Evolutionary conservation across 2,797 vertebrate genomes (phyloP).

Genomic region (Babyrousa celebensis): DNA sequence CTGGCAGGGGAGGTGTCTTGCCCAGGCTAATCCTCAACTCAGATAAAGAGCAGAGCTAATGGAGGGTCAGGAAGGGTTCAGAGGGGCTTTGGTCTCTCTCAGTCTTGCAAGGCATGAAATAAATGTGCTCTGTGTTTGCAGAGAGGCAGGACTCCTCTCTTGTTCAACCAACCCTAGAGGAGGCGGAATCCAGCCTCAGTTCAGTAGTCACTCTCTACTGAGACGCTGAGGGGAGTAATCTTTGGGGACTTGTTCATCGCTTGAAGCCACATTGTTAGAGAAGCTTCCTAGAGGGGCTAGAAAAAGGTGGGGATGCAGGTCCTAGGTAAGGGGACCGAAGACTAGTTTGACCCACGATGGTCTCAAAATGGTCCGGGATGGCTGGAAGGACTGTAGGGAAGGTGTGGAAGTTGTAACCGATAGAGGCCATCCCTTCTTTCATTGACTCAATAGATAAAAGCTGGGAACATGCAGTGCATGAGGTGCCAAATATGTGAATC

Average conservation of each 20-base stretch:
- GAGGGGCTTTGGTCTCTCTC: background rate
- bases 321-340: background rate
- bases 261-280: background rate
- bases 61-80: background rate
- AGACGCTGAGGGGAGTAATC: background rate
- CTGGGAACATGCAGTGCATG: background rate
- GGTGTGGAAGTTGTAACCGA: background rate
- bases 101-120: background rate
- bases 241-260: background rate
- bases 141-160: background rate
- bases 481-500: background rate
- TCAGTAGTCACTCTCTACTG: background rate
- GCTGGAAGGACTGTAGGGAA: background rate
- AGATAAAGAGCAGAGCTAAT: conserved; percentile 7
- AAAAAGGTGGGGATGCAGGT: background rate
- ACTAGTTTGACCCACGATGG: background rate
- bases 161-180: background rate
- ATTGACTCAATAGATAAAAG: background rate
- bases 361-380: background rate
- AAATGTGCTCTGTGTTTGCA: background rate
- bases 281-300: background rate
- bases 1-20: background rate
- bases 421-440: background rate
- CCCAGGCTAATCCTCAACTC: background rate
- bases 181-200: background rate